Evolutionary conservation across 1,140 invertebrate species (phyloP).

Genomic region (Drosophila lini): DNA sequence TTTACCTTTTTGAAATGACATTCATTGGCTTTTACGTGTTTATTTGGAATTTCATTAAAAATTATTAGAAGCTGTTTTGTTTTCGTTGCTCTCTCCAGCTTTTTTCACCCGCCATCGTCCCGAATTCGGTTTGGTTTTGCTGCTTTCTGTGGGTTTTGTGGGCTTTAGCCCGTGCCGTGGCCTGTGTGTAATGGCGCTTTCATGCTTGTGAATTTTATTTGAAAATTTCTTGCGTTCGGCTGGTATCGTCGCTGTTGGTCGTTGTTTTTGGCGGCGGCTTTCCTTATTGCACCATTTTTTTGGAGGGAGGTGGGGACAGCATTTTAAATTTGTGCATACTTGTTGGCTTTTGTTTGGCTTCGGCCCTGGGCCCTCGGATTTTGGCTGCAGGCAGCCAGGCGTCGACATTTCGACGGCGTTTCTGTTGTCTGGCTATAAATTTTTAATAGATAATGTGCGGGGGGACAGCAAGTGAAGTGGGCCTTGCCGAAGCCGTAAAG

Average conservation of each 20-base stretch:
- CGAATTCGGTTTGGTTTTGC: conserved; percentile 35
- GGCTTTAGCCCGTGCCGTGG: conserved; percentile 49
- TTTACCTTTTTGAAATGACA: conserved; percentile 82
- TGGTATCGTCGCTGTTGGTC: conserved; percentile 46
- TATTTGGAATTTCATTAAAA: conserved; percentile 82
- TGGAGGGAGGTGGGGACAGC: conserved; percentile 33
- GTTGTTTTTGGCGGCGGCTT: conserved; percentile 22
- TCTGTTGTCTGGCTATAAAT: conserved; percentile 76
- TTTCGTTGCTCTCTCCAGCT: conserved; percentile 32
- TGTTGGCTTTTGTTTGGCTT: conserved; percentile 75
- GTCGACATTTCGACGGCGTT: conserved; percentile 58
- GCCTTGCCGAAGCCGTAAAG: conserved; percentile 66
- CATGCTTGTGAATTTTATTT: conserved; percentile 81
- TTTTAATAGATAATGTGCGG: conserved; percentile 81
- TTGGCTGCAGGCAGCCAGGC: conserved; percentile 57
- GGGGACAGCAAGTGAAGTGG: conserved; percentile 69
- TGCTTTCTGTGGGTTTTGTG: conserved; percentile 67
- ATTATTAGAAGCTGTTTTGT: conserved; percentile 82
- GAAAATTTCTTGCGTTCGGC: conserved; percentile 78
- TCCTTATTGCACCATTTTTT: conserved; percentile 17
- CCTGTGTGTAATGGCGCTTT: conserved; percentile 76
- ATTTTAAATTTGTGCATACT: conserved; percentile 82
- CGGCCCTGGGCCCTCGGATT: conserved; percentile 12
- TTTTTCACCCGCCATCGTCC: neutral
- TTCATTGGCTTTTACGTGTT: conserved; percentile 82